Base-by-base conservation (phyloP, 2,888 invertebrate species). In the Pristionchus japonicus region DNA sequence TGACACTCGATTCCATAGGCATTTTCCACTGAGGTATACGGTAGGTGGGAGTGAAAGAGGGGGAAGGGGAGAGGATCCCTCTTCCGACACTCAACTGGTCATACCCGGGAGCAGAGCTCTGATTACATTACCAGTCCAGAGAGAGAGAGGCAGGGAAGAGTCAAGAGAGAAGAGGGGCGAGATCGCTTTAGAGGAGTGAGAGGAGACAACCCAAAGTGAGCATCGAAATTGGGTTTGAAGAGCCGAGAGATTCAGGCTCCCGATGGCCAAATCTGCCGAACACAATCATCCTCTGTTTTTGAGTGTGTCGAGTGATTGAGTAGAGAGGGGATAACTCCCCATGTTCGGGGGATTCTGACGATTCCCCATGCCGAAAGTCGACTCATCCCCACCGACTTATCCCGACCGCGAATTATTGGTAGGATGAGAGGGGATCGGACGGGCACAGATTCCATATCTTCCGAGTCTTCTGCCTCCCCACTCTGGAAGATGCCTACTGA, bases 211-310 rank as follows among this genome's bases (percentile, higher is more conserved):
- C 82, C 52, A 43, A 77, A 43, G 13, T 43, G 77, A 77, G 77
- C 40, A 23, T 77, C 77, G 77, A 91, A 91, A 91, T 91, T 91
- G 91, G 91, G 91, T 91, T 91, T 91, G 90, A 91, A 91, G 91
- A 90, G 91, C 31, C 23, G 82, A 57, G 57, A 20, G 23, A 20
- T 23, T 9, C 57, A 57, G 23, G 57, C 34, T 47, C 3, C 80
- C 27, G 47, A 43, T 37, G 3, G n/a, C 77, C 43, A 7, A 67
- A n/a, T 80, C 47, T 37, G 15, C 37, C 70, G 77, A 43, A 77
- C 77, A 77, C 77, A 77, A 77, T 77, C 77, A 77, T 27, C 27
- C 47, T 77, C 43, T 77, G 77, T 77, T 77, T 70, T 74, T 77
- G 77, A 47, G 77, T 47, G 80, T 77, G 37, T 74, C 47, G 77